Conservation (phyloP, 2,113 vertebrate genomes). For the Todiramphus saurophagus region DNA sequence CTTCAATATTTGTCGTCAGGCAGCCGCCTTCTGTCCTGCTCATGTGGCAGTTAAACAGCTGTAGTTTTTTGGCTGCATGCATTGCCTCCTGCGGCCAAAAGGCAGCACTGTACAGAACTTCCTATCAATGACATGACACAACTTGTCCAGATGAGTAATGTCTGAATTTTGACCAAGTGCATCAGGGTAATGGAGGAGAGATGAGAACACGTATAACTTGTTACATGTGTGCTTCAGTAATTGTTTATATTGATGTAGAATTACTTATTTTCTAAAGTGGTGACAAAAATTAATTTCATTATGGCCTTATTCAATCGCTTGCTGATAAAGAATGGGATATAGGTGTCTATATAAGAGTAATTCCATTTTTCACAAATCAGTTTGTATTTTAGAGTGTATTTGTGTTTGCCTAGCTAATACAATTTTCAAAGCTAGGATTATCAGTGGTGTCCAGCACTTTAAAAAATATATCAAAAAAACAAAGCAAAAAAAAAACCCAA, state of each 20-base stretch:
- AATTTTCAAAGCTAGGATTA: neutral
- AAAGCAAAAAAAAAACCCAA: no score
- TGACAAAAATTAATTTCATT: neutral
- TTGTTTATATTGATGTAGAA: neutral
- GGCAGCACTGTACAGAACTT: neutral
- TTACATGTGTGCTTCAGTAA: neutral
- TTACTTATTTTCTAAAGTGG: neutral
- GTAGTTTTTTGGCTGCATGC: neutral
- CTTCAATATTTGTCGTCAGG: neutral
- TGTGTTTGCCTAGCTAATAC: neutral
- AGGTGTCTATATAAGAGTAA: neutral
- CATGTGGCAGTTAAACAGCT: neutral
- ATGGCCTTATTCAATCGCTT: neutral
- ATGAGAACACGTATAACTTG: neutral
- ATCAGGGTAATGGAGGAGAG: accelerated
- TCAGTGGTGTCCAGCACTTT: neutral
- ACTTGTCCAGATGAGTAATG: neutral
- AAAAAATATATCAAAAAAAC: neutral
- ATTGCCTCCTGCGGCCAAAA: neutral
- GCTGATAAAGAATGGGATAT: neutral
- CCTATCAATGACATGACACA: neutral
- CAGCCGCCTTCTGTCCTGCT: neutral
- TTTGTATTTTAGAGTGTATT: neutral
- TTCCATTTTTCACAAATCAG: neutral
- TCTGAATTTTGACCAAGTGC: neutral